Conservation (phyloP, 2,888 invertebrate species). For the Embidobia sp. region DNA sequence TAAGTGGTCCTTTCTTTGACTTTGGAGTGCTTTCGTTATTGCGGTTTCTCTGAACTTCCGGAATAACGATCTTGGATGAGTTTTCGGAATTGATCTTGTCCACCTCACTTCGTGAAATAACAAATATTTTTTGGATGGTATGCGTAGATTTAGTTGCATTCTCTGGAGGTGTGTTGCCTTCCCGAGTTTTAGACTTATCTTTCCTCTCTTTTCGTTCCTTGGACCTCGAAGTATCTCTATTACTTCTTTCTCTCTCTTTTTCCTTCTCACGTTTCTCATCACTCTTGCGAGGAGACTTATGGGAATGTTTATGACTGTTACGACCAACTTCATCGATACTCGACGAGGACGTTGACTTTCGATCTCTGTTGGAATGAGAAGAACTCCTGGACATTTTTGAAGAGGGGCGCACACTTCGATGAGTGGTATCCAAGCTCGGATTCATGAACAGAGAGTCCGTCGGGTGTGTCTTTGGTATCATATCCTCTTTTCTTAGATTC, state of each 20-base stretch:
- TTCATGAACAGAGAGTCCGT: background rate
- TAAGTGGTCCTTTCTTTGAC: conserved; percentile 35
- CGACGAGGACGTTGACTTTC: conserved; percentile 39
- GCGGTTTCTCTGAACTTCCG: conserved; percentile 34
- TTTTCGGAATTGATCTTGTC: conserved; percentile 53
- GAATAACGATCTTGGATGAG: conserved; percentile 51
- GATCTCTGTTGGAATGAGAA: conserved; percentile 16
- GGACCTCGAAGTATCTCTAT: conserved; percentile 30
- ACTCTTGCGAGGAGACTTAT: conserved; percentile 15
- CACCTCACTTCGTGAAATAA: conserved; percentile 46
- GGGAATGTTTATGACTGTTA: conserved; percentile 34
- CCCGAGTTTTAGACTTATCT: conserved; percentile 36
- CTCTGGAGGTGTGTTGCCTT: conserved; percentile 5
- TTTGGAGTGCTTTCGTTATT: conserved; percentile 22
- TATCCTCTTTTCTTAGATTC: conserved; percentile 3
- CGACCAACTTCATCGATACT: conserved; percentile 34
- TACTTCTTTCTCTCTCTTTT: conserved; percentile 18
- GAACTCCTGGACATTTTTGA: conserved; percentile 19
- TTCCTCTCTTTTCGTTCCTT: conserved; percentile 33
- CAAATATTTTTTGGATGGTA: conserved; percentile 48
- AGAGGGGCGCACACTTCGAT: no score
- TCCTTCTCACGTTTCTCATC: conserved; percentile 33
- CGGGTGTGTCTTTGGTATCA: conserved; percentile 12
- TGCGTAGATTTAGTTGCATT: conserved; percentile 1
- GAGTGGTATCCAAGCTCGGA: no score